phyloP scores from a whole-genome alignment of 2,113 vertebrate genomes.

The Ochotona princeps region DNA sequence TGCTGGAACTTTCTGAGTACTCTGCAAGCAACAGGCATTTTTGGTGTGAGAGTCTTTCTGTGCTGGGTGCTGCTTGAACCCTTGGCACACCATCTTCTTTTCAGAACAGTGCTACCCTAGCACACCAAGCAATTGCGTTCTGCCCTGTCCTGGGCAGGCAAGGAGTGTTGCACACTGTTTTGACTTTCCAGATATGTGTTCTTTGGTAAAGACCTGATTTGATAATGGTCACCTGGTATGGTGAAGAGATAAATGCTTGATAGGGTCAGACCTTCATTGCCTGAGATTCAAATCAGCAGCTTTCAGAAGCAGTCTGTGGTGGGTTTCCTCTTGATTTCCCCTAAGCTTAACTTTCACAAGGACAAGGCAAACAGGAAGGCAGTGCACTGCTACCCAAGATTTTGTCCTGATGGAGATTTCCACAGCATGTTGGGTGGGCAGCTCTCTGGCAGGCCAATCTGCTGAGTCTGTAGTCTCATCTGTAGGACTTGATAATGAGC shows the following conservation, averaged over 20 bases:
- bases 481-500: background rate
- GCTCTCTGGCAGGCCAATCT: background rate
- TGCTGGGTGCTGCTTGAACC: accelerated
- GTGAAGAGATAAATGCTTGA: background rate
- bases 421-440: background rate
- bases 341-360: background rate
- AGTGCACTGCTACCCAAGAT: background rate
- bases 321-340: background rate
- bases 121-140: background rate
- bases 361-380: background rate
- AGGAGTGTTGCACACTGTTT: background rate
- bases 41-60: background rate
- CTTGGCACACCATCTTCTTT: no score
- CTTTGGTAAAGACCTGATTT: background rate
- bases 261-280: background rate
- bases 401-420: background rate
- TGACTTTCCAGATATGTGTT: background rate
- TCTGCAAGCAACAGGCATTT: constrained; percentile 6
- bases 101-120: background rate
- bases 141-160: background rate
- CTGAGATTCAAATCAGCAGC: background rate
- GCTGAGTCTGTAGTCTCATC: background rate
- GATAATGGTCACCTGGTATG: background rate
- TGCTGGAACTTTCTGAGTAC: background rate
- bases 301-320: background rate